phyloP scores from a whole-genome alignment of 2,888 invertebrate genomes.

The Octodonta nipae region DNA sequence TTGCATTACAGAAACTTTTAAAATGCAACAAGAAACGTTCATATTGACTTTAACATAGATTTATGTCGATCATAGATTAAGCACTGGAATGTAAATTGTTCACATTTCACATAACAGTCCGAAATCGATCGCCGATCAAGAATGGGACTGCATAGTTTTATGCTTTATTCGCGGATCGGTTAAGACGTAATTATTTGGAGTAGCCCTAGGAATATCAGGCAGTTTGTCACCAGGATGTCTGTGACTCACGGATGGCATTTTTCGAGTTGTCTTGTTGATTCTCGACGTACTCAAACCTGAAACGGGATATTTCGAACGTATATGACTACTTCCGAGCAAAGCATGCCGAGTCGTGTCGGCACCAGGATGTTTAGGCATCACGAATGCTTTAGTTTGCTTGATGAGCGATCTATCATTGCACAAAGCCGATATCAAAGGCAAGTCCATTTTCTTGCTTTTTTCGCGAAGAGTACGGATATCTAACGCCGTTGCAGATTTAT shows the following conservation, averaged over 20 bases:
- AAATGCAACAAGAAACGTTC: too few relatives aligned
- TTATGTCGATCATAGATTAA: too few relatives aligned
- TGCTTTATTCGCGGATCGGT: slow-evolving; percentile 33
- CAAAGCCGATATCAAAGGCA: slow-evolving; percentile 83
- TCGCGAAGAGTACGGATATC: slow-evolving; percentile 76
- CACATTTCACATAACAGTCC: background rate
- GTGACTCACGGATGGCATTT: slow-evolving; percentile 43
- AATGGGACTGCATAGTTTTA: slow-evolving; percentile 34
- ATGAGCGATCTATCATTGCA: slow-evolving; percentile 84
- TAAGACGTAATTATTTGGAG: slow-evolving; percentile 57
- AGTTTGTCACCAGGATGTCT: slow-evolving; percentile 68
- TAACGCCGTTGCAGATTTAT: slow-evolving; percentile 31
- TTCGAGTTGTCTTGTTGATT: slow-evolving; percentile 44
- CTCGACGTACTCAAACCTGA: slow-evolving; percentile 49
- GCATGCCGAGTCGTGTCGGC: slow-evolving; percentile 27
- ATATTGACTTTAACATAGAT: too few relatives aligned
- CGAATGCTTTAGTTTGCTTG: slow-evolving; percentile 78
- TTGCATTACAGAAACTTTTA: too few relatives aligned
- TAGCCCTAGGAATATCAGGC: slow-evolving; percentile 52
- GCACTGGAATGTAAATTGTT: too few relatives aligned
- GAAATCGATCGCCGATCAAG: slow-evolving; percentile 17
- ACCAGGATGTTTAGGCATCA: slow-evolving; percentile 55
- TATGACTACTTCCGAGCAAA: slow-evolving; percentile 32
- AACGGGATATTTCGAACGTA: slow-evolving; percentile 50
- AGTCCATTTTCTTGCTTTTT: slow-evolving; percentile 77